These are phyloP conservation scores for Drosophila carrolli DNA, from an alignment of 1,140 invertebrate species.

Conservation along the genomic window DNA sequence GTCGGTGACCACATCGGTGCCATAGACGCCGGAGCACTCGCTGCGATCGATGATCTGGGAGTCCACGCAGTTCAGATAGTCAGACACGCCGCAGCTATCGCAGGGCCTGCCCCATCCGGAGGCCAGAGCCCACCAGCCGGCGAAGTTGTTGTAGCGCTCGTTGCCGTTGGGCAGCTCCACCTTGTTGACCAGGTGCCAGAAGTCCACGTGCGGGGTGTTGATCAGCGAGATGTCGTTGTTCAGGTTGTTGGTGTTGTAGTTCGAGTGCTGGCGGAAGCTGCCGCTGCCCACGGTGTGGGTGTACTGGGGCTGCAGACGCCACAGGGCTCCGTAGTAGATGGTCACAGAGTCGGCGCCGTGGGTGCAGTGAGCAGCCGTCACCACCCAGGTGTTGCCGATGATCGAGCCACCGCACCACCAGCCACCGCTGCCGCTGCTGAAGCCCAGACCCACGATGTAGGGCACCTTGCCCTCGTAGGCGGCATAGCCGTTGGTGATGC, in stretches of 20 bases:
- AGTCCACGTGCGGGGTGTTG: slow-evolving; percentile 30
- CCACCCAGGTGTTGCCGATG: slow-evolving; percentile 25
- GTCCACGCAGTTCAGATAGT: slow-evolving; percentile 55
- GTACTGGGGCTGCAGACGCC: slow-evolving; percentile 53
- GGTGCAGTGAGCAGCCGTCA: slow-evolving; percentile 35
- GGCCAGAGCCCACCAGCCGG: slow-evolving; percentile 30
- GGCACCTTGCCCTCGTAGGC: slow-evolving; percentile 28
- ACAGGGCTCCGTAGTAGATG: slow-evolving; percentile 53
- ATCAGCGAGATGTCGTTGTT: slow-evolving; percentile 39
- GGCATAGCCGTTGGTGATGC: slow-evolving; percentile 22
- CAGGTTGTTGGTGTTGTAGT: slow-evolving; percentile 32
- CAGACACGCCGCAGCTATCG: slow-evolving; percentile 26
- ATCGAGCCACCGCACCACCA: slow-evolving; percentile 34
- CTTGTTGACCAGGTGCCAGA: slow-evolving; percentile 30
- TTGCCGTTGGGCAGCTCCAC: slow-evolving; percentile 42
- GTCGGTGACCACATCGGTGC: slow-evolving; percentile 41
- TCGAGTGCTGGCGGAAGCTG: slow-evolving; percentile 13
- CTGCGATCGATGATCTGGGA: slow-evolving; percentile 46
- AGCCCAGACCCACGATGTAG: slow-evolving; percentile 26
- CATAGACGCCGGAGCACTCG: slow-evolving; percentile 59
- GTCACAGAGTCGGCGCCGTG: slow-evolving; percentile 34
- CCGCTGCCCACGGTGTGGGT: slow-evolving; percentile 37
- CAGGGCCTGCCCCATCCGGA: slow-evolving; percentile 42
- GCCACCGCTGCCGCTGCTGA: slow-evolving; percentile 31
- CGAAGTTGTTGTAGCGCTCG: slow-evolving; percentile 21